Percentiles rank a stretch among this genome's conserved stretches.
phyloP scores from a whole-genome alignment of 2,888 invertebrate species.

The Agelastica alni region DNA sequence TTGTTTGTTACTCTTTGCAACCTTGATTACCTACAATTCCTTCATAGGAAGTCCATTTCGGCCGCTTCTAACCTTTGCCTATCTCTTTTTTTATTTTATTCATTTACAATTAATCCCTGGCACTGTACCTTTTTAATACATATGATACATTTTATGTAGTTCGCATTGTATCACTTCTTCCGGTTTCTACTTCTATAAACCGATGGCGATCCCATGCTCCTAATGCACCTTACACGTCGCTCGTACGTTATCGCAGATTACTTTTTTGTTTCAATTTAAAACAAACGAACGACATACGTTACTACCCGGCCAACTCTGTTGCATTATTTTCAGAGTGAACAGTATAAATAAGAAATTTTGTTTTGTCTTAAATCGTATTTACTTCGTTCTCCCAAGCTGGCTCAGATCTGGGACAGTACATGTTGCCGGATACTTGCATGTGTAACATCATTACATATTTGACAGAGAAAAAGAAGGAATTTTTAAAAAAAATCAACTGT shows the following conservation, averaged over 20 bases:
- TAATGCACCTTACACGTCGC: conserved; percentile 21
- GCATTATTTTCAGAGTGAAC: conserved; percentile 39
- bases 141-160: too few species aligned
- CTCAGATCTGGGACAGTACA: background rate
- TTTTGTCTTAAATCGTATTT: conserved; percentile 29
- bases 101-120: too few species aligned
- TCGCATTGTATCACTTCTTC: background rate
- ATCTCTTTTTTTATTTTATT: too few species aligned
- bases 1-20: too few species aligned
- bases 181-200: conserved; percentile 11
- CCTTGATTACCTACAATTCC: too few species aligned
- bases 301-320: conserved; percentile 28
- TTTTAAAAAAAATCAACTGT: too few species aligned
- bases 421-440: too few species aligned
- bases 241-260: conserved; percentile 44
- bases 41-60: too few species aligned
- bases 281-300: conserved; percentile 40
- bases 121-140: too few species aligned
- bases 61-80: too few species aligned
- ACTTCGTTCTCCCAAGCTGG: background rate
- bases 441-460: too few species aligned
- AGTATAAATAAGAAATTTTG: conserved; percentile 43
- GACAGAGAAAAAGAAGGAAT: too few species aligned
- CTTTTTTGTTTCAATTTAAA: conserved; percentile 47
- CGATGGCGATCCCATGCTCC: conserved; percentile 12